Conservation (phyloP, 37 sponge, comb jelly and placozoan species). For the Agelas oroides region DNA sequence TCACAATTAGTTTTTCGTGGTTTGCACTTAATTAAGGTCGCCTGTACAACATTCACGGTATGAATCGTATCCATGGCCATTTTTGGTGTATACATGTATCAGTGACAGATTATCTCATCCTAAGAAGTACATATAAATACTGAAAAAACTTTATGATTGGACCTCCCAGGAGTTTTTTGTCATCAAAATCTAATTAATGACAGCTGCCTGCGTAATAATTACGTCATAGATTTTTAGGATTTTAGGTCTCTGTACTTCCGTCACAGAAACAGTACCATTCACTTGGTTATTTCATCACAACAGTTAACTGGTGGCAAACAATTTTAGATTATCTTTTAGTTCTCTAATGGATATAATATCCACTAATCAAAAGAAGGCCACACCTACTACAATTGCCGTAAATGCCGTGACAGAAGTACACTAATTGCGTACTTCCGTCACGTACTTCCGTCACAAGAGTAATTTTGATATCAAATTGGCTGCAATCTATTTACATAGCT, state of each 20-base stretch:
- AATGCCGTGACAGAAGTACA: conserved; percentile 27
- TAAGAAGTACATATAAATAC: conserved; percentile 17
- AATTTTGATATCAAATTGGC: no score
- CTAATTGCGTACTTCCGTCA: conserved; percentile 10
- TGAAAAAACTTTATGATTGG: conserved; percentile 11
- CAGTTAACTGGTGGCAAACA: neutral
- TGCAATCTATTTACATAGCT: no score
- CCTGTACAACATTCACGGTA: neutral
- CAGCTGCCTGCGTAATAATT: conserved; percentile 11
- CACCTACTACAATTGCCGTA: conserved; percentile 24
- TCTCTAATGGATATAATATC: conserved; percentile 11
- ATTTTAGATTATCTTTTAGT: conserved; percentile 10
- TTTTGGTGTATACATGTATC: conserved; percentile 2
- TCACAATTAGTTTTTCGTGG: neutral
- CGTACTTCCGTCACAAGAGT: conserved; percentile 7
- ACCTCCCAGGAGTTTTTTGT: conserved; percentile 12
- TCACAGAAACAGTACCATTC: conserved; percentile 14
- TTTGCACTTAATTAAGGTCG: conserved; percentile 14
- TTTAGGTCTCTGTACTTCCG: conserved; percentile 9
- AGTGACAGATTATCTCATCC: neutral
- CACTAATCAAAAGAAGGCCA: conserved; percentile 2
- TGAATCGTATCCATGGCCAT: conserved; percentile 9
- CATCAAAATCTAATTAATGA: conserved; percentile 12
- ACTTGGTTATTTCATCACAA: conserved; percentile 12
- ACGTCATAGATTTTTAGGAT: conserved; percentile 3